phyloP scores from a whole-genome alignment of 2,113 vertebrate genomes.

The Piprites chloris region DNA sequence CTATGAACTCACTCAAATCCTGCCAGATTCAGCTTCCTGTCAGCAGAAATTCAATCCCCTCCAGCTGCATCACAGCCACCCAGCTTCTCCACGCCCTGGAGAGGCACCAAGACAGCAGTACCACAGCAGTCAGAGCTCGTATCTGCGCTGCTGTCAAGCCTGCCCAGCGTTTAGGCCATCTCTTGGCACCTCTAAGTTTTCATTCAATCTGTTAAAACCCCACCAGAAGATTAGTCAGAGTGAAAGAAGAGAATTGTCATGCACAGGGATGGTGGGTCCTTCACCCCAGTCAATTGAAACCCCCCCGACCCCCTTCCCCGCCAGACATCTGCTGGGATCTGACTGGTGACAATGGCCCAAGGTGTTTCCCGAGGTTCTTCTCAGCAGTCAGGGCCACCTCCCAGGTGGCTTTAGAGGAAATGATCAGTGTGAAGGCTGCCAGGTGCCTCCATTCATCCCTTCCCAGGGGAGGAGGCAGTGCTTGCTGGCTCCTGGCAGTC shows the following conservation, averaged over 20 bases:
- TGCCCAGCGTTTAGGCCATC: neutral
- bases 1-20: neutral
- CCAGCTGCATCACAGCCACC: neutral
- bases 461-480: rapidly evolving
- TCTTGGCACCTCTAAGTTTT: neutral
- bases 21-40: neutral
- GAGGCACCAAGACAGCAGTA: neutral
- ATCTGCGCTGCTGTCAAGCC: neutral
- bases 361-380: neutral
- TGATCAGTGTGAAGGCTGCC: neutral
- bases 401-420: neutral
- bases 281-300: neutral
- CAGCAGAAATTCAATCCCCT: neutral
- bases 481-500: rapidly evolving
- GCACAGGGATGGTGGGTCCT: neutral
- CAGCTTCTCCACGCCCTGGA: neutral
- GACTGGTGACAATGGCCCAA: neutral
- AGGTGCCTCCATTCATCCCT: neutral
- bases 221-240: neutral
- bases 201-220: neutral
- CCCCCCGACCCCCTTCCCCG: neutral
- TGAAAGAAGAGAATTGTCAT: neutral
- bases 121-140: rapidly evolving
- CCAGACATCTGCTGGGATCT: neutral
- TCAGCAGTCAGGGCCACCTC: neutral